A percentile compares a stretch with the other conserved stretches of the same genome.
These are phyloP conservation scores for Bombus pyrosoma DNA, from an alignment of 1,140 invertebrate genomes.

Conservation along the genomic window DNA sequence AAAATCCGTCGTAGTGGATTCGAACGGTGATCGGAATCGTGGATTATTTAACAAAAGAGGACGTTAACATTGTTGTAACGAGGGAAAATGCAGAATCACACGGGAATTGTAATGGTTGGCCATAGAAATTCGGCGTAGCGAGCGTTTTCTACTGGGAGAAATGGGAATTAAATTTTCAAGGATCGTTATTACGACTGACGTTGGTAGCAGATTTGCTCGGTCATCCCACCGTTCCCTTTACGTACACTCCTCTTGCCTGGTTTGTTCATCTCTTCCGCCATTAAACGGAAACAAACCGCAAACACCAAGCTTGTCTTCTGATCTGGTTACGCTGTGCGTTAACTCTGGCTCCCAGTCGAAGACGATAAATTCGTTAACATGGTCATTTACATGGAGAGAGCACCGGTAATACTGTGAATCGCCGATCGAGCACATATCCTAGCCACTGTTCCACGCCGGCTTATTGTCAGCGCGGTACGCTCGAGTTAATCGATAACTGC, in stretches of 20 bases:
- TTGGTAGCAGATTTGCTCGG: not conserved
- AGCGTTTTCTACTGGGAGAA: slow-evolving; percentile 11
- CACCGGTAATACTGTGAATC: slow-evolving; percentile 60
- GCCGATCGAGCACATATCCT: slow-evolving; percentile 65
- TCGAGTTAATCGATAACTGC: slow-evolving; percentile 73
- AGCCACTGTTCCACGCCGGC: slow-evolving; percentile 43
- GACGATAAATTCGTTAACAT: slow-evolving; percentile 60
- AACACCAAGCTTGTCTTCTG: not conserved
- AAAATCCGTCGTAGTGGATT: not conserved
- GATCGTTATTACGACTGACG: slow-evolving; percentile 25
- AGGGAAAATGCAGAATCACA: not conserved
- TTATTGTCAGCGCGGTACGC: slow-evolving; percentile 64
- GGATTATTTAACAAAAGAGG: not conserved
- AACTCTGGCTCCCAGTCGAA: not conserved
- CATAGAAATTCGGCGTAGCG: slow-evolving; percentile 17
- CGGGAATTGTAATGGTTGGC: slow-evolving; percentile 11
- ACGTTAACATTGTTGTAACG: not conserved
- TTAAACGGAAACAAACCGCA: slow-evolving; percentile 30
- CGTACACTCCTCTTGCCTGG: not conserved
- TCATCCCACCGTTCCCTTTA: not conserved
- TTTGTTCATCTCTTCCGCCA: too few relatives aligned
- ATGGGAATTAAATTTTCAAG: slow-evolving; percentile 38
- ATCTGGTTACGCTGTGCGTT: not conserved
- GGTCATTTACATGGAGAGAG: slow-evolving; percentile 50
- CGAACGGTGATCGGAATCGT: not conserved